phyloP scores from a whole-genome alignment of 2,797 vertebrate genomes.

The Pelobates cultripes region DNA sequence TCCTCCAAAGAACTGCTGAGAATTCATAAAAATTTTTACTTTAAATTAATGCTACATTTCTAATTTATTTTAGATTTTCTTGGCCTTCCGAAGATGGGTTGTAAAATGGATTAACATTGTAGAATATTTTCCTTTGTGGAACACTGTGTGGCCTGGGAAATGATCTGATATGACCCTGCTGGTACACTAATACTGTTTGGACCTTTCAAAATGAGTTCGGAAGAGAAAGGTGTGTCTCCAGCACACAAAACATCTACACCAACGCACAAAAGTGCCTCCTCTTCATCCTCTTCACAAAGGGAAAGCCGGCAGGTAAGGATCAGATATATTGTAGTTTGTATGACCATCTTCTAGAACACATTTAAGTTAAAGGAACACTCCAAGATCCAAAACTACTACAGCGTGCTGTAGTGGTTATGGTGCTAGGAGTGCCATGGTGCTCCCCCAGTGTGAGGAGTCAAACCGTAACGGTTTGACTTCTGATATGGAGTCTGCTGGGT shows the following conservation, averaged over 20 bases:
- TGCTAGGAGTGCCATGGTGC: too few relatives aligned
- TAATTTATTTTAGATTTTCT: conserved; percentile 60
- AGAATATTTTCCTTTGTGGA: conserved; percentile 21
- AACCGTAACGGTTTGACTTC: too few relatives aligned
- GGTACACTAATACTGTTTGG: conserved; percentile 54
- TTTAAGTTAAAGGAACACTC: too few relatives aligned
- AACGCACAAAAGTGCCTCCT: conserved; percentile 93
- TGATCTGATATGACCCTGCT: conserved; percentile 63
- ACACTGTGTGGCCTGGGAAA: conserved; percentile 47
- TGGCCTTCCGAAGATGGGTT: conserved; percentile 36
- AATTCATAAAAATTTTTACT: too few relatives aligned
- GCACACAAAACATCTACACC: conserved; percentile 89
- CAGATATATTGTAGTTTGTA: background rate
- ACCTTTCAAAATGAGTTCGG: conserved; percentile 85
- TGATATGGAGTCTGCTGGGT: too few relatives aligned
- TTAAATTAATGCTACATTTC: conserved; percentile 2
- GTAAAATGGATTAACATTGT: conserved; percentile 65
- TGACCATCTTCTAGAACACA: background rate
- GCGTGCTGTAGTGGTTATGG: too few relatives aligned
- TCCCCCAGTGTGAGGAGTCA: too few relatives aligned
- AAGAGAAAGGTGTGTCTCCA: conserved; percentile 85
- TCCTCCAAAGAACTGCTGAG: too few relatives aligned
- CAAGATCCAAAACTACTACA: too few relatives aligned
- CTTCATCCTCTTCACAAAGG: conserved; percentile 89
- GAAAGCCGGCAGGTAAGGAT: conserved; percentile 92